These are phyloP conservation scores for Pyrgus malvae DNA, from an alignment of 2,888 invertebrate genomes.

Conservation along the genomic window DNA sequence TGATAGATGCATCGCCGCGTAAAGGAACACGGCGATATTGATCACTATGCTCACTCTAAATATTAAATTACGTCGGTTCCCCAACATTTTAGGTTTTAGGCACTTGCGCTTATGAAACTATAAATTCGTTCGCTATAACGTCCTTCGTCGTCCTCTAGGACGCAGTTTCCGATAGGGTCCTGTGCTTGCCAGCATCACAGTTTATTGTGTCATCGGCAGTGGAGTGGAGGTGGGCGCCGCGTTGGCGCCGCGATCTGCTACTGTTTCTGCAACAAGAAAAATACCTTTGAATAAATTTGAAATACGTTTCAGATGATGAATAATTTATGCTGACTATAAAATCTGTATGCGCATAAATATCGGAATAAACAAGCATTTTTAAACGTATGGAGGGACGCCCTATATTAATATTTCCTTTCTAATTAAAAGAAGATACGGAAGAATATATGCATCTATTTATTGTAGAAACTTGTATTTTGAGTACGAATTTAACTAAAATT, in stretches of 20 bases:
- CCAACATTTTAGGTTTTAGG: slow-evolving; percentile 69
- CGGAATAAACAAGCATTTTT: background rate
- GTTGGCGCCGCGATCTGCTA: slow-evolving; percentile 53
- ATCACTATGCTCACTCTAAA: slow-evolving; percentile 88
- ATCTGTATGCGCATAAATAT: background rate
- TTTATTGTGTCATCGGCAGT: slow-evolving; percentile 73
- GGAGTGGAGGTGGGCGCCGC: slow-evolving; percentile 62
- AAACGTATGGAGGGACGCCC: background rate
- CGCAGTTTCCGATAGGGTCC: slow-evolving; percentile 76
- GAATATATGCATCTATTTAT: no score
- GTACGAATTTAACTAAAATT: no score
- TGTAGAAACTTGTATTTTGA: no score
- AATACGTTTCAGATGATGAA: background rate
- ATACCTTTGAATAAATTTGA: slow-evolving; percentile 1
- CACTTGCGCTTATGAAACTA: slow-evolving; percentile 69
- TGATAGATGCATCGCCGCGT: slow-evolving; percentile 85
- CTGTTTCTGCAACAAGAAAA: slow-evolving; percentile 61
- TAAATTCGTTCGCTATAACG: slow-evolving; percentile 56
- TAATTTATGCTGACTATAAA: background rate
- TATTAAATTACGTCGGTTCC: slow-evolving; percentile 85
- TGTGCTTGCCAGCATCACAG: slow-evolving; percentile 79
- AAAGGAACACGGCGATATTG: slow-evolving; percentile 86
- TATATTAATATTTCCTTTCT: no score
- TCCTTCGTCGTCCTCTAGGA: slow-evolving; percentile 80
- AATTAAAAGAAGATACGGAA: no score